phyloP scores from a whole-genome alignment of 2,797 vertebrate genomes.

The Otolemur crassicaudatus region DNA sequence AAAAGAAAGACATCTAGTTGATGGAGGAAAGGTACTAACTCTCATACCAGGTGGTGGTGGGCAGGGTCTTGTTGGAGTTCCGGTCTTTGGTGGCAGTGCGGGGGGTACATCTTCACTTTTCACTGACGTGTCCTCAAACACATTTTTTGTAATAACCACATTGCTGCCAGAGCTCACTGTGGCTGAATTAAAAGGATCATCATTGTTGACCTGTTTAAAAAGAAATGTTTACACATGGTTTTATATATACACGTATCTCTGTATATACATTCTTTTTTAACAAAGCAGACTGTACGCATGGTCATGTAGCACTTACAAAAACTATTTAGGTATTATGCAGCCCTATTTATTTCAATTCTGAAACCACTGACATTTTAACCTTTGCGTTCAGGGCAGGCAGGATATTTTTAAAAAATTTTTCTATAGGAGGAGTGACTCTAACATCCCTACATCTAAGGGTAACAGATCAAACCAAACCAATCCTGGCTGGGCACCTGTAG shows the following conservation, averaged over 20 bases:
- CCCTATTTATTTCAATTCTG: conserved; percentile 45
- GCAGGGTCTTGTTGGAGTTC: conserved; percentile 97
- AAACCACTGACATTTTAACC: conserved; percentile 49
- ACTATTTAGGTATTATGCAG: conserved; percentile 11
- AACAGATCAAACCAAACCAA: conserved; percentile 33
- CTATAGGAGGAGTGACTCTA: conserved; percentile 38
- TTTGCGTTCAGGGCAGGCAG: not conserved
- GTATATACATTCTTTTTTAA: not conserved
- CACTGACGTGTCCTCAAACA: conserved; percentile 91
- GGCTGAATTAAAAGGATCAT: conserved; percentile 90
- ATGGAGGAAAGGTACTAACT: conserved; percentile 36
- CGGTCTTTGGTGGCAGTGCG: conserved; percentile 96
- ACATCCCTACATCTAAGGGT: not conserved
- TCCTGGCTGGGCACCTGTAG: not conserved
- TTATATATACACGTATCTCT: not conserved
- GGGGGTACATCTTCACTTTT: conserved; percentile 93
- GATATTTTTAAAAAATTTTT: not conserved
- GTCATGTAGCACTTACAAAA: not conserved
- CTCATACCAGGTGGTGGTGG: conserved; percentile 96
- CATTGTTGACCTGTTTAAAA: conserved; percentile 89
- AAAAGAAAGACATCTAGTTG: not conserved
- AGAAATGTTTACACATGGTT: conserved; percentile 58
- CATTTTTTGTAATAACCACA: conserved; percentile 90
- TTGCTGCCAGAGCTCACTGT: conserved; percentile 76
- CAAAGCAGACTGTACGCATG: not conserved